These are phyloP conservation scores for Vollenhovia emeryi DNA, from an alignment of 1,140 invertebrate species.

Conservation along the genomic window DNA sequence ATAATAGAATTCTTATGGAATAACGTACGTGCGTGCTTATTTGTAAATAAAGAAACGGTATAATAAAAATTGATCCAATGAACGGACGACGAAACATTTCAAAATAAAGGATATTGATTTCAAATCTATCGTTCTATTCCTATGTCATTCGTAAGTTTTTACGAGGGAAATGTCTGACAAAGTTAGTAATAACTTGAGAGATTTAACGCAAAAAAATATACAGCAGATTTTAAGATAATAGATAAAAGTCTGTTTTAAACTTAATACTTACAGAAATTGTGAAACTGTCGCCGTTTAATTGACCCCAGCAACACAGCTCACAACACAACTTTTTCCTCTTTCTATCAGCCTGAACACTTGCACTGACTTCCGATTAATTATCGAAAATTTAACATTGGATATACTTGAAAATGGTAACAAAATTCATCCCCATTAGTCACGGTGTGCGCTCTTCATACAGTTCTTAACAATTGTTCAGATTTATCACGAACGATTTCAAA, in stretches of 20 bases:
- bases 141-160: background rate
- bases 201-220: background rate
- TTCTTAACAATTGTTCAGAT: background rate
- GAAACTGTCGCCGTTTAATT: conserved; percentile 23
- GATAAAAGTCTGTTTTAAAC: background rate
- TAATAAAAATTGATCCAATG: background rate
- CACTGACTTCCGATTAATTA: conserved; percentile 36
- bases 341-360: conserved; percentile 61
- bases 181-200: background rate
- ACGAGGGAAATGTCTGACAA: background rate
- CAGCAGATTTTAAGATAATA: background rate
- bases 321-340: conserved; percentile 34
- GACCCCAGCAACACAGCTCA: conserved; percentile 25
- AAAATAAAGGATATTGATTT: background rate
- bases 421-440: conserved; percentile 5
- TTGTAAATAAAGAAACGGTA: background rate
- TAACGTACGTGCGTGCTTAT: background rate
- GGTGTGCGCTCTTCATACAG: conserved; percentile 18
- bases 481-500: background rate
- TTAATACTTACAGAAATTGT: conserved; percentile 57
- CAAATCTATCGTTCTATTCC: background rate
- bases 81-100: background rate
- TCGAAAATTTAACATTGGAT: conserved; percentile 28
- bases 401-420: conserved; percentile 13
- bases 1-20: background rate